Evolutionary conservation across 2,113 vertebrate genomes (phyloP).

Genomic region (Saimiri boliviensis): DNA sequence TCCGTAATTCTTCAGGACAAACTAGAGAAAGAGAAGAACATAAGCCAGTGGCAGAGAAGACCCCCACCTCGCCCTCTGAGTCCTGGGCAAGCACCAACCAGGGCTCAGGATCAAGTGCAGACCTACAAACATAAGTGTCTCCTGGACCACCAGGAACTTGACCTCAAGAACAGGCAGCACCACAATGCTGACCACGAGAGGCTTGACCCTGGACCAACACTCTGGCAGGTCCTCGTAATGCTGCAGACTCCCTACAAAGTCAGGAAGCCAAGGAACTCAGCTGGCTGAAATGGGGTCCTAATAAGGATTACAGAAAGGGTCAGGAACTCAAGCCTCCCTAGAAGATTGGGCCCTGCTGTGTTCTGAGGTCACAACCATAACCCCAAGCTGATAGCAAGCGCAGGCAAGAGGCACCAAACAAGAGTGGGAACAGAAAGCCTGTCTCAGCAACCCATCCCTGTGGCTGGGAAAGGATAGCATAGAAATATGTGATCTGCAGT

Average conservation of each 20-base stretch:
- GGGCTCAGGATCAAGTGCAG: background rate
- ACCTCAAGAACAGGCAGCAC: accelerated
- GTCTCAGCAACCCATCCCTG: background rate
- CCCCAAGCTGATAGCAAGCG: background rate
- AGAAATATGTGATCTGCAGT: background rate
- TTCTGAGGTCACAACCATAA: background rate
- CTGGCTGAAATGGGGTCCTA: background rate
- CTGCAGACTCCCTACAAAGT: background rate
- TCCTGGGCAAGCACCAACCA: background rate
- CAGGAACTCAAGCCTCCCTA: background rate
- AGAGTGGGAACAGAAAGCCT: background rate
- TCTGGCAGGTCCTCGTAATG: background rate
- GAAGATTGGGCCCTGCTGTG: background rate
- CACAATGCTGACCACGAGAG: background rate
- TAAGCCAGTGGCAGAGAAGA: background rate
- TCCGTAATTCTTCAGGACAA: conserved; percentile 96
- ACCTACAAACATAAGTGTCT: background rate
- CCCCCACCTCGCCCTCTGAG: background rate
- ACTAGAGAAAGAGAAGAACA: conserved; percentile 80
- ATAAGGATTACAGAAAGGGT: background rate
- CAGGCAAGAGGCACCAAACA: background rate
- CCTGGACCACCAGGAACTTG: background rate
- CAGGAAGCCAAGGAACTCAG: background rate
- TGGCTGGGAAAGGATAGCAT: background rate
- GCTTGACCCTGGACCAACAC: accelerated